phyloP scores from a whole-genome alignment of 2,797 vertebrate genomes.

The Thalassophryne amazonica region DNA sequence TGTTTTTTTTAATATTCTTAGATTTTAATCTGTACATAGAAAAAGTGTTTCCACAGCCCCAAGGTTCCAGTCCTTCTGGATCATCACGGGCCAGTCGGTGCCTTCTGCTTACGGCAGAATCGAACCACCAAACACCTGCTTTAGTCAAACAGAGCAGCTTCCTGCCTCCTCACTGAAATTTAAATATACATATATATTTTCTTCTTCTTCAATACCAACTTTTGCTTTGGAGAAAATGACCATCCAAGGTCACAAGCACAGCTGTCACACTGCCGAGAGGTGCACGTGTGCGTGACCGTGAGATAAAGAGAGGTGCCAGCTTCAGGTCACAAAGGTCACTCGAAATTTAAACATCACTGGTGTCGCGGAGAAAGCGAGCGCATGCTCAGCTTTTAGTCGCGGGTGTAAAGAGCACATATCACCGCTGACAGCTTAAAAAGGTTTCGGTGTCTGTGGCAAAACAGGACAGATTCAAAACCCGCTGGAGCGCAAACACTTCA shows the following conservation, averaged over 20 bases:
- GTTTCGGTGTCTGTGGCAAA: slow-evolving; percentile 38
- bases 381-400: slow-evolving; percentile 12
- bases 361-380: slow-evolving; percentile 26
- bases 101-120: no score
- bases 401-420: slow-evolving; percentile 45
- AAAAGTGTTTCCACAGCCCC: no score
- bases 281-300: not conserved
- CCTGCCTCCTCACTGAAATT: no score
- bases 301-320: slow-evolving; percentile 13
- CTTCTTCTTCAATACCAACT: slow-evolving; percentile 14
- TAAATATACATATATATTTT: no score
- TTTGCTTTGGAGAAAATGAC: slow-evolving; percentile 33
- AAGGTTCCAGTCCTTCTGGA: no score
- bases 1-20: no score
- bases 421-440: slow-evolving; percentile 60
- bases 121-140: no score
- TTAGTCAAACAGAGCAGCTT: no score
- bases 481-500: slow-evolving; percentile 3
- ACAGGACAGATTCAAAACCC: slow-evolving; percentile 26
- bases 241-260: slow-evolving; percentile 54
- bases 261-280: slow-evolving; percentile 44
- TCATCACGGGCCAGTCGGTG: no score
- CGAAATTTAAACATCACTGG: slow-evolving; percentile 49
- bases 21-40: no score
- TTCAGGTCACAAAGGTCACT: slow-evolving; percentile 41